These are phyloP conservation scores for Psilopsiagon aymara DNA, from an alignment of 2,113 vertebrate species.

Conservation along the genomic window DNA sequence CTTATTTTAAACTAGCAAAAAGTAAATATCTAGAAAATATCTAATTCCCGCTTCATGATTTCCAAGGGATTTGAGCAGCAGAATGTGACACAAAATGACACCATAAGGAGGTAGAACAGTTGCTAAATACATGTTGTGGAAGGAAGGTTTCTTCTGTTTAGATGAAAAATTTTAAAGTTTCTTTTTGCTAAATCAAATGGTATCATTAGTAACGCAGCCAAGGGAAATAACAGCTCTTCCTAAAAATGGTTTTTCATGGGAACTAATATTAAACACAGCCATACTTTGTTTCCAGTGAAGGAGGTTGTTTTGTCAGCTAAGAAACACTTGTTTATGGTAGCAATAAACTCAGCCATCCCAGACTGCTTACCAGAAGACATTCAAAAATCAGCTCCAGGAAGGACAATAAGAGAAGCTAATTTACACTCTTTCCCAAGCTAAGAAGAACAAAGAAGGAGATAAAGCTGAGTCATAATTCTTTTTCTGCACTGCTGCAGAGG, in stretches of 20 bases:
- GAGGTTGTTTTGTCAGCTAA: background rate
- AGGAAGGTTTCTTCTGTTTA: background rate
- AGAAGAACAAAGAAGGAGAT: background rate
- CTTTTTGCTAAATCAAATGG: background rate
- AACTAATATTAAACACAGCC: background rate
- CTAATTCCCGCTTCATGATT: conserved; percentile 4
- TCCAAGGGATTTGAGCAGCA: conserved; percentile 24
- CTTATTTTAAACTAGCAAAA: conserved; percentile 50
- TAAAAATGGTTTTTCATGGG: background rate
- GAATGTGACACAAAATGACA: conserved; percentile 41
- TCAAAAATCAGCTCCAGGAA: background rate
- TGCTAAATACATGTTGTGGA: background rate
- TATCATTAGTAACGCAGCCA: background rate
- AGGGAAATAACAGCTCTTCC: background rate
- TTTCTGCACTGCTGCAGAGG: background rate
- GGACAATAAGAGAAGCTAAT: background rate
- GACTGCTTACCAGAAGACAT: background rate
- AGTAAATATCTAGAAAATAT: conserved; percentile 43
- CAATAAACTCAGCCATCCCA: background rate
- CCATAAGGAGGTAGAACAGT: conserved; percentile 4
- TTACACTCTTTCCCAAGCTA: background rate
- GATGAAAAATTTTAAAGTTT: background rate
- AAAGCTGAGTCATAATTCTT: background rate
- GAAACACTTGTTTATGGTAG: background rate
- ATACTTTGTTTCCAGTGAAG: background rate